These are phyloP conservation scores for Dendrophyllia cribrosa DNA, from an alignment of 64 coral and sea anemone species.

Conservation along the genomic window DNA sequence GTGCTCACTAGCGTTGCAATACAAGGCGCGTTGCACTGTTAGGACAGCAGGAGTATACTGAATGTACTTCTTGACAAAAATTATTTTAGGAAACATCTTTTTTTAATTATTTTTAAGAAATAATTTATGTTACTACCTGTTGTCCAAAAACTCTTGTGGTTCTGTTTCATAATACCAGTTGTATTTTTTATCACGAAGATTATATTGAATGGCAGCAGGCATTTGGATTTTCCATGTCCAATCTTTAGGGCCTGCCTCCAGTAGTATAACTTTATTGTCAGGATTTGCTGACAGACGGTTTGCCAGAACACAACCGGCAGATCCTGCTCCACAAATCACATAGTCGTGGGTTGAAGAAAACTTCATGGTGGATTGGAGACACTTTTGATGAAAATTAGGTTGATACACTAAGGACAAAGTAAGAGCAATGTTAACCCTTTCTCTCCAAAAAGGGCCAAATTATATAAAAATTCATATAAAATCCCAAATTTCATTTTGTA, in stretches of 20 bases:
- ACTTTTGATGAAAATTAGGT: constrained; percentile 13
- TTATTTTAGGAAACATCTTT: no score
- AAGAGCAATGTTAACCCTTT: background rate
- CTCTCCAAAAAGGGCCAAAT: no score
- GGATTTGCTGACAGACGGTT: constrained; percentile 85
- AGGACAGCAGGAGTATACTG: no score
- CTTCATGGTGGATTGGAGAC: constrained; percentile 15
- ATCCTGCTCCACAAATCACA: constrained; percentile 90
- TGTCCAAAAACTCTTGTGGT: constrained; percentile 86
- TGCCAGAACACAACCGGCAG: constrained; percentile 94
- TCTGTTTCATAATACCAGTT: constrained; percentile 98
- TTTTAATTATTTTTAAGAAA: background rate
- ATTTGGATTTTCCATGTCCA: constrained; percentile 94
- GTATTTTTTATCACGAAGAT: constrained; percentile 94
- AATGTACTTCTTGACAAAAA: no score
- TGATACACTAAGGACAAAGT: background rate
- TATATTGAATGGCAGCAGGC: constrained; percentile 94
- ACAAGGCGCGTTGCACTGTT: no score
- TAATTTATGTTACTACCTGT: constrained; percentile 55
- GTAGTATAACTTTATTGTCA: constrained; percentile 79
- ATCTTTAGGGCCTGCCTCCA: constrained; percentile 93
- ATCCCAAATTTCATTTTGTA: no score
- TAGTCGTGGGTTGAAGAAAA: constrained; percentile 93
- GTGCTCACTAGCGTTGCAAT: no score
- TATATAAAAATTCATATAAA: no score